Conservation (phyloP, 2,113 vertebrate species). For the Callospermophilus lateralis region DNA sequence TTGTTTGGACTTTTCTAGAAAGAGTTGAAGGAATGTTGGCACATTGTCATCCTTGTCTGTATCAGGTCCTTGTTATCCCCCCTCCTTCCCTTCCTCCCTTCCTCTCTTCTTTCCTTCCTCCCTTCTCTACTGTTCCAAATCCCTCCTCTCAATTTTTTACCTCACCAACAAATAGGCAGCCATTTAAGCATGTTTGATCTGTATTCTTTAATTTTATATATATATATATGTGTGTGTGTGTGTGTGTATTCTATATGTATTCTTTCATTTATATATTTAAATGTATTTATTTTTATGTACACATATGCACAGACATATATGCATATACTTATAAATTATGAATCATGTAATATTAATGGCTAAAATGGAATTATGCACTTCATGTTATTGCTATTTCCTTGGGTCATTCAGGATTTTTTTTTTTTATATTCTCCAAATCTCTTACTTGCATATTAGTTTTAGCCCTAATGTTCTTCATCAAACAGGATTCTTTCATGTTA, state of each 20-base stretch:
- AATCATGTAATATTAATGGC: not conserved
- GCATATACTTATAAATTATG: not conserved
- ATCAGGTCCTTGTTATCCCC: not conserved
- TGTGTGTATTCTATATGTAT: too few relatives aligned
- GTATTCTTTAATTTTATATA: too few relatives aligned
- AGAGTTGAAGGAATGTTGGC: not conserved
- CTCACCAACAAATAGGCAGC: not conserved
- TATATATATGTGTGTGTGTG: too few relatives aligned
- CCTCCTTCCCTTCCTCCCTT: not conserved
- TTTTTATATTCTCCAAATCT: not conserved
- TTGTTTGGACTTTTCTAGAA: not conserved
- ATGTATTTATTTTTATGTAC: too few relatives aligned
- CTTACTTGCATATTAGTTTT: constrained; percentile 25
- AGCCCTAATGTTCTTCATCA: not conserved
- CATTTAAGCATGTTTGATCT: not conserved
- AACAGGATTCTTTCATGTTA: constrained; percentile 18
- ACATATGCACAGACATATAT: not conserved
- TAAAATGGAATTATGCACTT: not conserved
- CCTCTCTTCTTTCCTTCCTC: not conserved
- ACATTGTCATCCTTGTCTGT: not conserved
- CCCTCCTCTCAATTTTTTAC: not conserved
- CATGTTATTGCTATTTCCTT: not conserved
- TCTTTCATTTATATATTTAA: too few relatives aligned
- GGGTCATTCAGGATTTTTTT: not conserved
- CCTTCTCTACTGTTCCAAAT: not conserved